phyloP scores from a whole-genome alignment of 2,797 vertebrate species.

The Urosaurus nigricauda region DNA sequence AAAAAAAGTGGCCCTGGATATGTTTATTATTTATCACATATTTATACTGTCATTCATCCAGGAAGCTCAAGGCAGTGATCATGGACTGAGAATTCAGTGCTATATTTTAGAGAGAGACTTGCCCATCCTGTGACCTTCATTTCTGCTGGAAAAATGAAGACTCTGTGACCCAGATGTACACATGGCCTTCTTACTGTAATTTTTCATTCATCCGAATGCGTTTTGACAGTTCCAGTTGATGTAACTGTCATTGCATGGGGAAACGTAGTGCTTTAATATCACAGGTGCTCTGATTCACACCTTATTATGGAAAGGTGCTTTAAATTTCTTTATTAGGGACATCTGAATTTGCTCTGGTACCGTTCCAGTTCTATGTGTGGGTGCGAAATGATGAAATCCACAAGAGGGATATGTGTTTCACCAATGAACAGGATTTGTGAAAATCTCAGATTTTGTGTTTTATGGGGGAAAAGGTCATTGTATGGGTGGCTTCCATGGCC shows the following conservation, averaged over 20 bases:
- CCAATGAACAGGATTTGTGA: neutral
- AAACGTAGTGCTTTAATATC: neutral
- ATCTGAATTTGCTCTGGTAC: neutral
- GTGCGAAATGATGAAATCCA: neutral
- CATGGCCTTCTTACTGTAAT: neutral
- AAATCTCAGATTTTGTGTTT: neutral
- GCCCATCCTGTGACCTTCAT: neutral
- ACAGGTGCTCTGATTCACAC: neutral
- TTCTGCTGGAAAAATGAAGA: neutral
- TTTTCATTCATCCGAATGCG: conserved; percentile 23
- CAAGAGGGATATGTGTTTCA: neutral
- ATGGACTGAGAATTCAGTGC: neutral
- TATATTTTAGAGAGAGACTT: neutral
- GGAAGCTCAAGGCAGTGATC: neutral
- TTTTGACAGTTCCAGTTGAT: neutral
- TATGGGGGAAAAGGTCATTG: neutral
- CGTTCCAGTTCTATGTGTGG: neutral
- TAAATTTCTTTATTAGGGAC: conserved; percentile 15
- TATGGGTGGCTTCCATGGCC: too few species aligned
- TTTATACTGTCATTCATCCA: neutral
- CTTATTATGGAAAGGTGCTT: conserved; percentile 8
- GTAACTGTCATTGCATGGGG: neutral
- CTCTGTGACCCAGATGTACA: conserved; percentile 22
- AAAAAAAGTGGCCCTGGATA: neutral
- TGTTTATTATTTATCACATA: neutral